A percentile compares a stretch with the other conserved stretches of the same genome.
Evolutionary conservation across 2,113 vertebrate genomes (phyloP).

Genomic region (sheep (Ovis aries)): ARS-UI_Ramb_v3.0 NC_056075.1:49512001-49512500

Average conservation of each 20-base stretch:
- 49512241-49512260: not conserved
- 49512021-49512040: not conserved
- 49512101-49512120: not conserved
- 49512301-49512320: not conserved
- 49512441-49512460: not conserved
- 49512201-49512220: not conserved
- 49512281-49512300: not conserved
- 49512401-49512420: not conserved
- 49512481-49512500: not conserved
- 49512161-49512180: not conserved
- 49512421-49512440: not conserved
- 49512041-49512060: not conserved
- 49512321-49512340: rapidly evolving
- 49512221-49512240: not conserved
- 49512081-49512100: not conserved
- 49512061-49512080: rapidly evolving
- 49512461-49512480: not conserved
- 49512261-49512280: not conserved
- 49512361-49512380: not conserved
- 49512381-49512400: not conserved
- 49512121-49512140: not conserved
- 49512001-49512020: not conserved
- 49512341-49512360: not conserved
- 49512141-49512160: not conserved
- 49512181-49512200: not conserved